phyloP scores from a whole-genome alignment of 2,797 vertebrate genomes.

The Taenioides sp. region DNA sequence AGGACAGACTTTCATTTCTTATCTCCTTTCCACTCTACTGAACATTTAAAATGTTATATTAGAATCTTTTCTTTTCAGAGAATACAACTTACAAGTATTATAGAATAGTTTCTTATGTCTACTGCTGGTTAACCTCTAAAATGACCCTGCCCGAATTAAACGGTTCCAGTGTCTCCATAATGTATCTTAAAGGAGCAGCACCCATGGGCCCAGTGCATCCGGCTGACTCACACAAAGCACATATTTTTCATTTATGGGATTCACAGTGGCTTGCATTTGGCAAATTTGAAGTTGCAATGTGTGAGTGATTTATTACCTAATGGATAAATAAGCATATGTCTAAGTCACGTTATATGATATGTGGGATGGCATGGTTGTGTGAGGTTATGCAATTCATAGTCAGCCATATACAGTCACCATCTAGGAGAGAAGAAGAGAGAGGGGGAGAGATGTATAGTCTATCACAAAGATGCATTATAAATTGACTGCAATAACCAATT shows the following conservation, averaged over 20 bases:
- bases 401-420: background rate
- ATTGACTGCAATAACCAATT: no score
- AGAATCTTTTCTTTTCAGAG: conserved; percentile 28
- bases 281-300: conserved; percentile 33
- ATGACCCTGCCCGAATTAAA: conserved; percentile 48
- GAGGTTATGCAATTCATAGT: background rate
- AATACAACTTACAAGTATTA: conserved; percentile 1
- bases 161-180: conserved; percentile 46
- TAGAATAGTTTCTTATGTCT: conserved; percentile 18
- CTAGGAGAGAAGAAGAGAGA: no score
- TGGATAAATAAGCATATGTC: conserved; percentile 12
- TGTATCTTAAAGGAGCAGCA: conserved; percentile 46
- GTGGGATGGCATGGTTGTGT: background rate
- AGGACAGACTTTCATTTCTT: conserved; percentile 11
- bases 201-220: conserved; percentile 40
- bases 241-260: conserved; percentile 45
- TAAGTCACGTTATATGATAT: background rate
- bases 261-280: conserved; percentile 23
- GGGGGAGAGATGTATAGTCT: no score
- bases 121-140: conserved; percentile 40
- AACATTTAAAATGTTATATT: background rate
- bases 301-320: conserved; percentile 5
- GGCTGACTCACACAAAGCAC: conserved; percentile 46
- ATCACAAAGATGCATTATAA: no score
- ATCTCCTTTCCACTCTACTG: background rate